These are phyloP conservation scores for Cotesia chilonis DNA, from an alignment of 1,140 invertebrate genomes.

Conservation along the genomic window DNA sequence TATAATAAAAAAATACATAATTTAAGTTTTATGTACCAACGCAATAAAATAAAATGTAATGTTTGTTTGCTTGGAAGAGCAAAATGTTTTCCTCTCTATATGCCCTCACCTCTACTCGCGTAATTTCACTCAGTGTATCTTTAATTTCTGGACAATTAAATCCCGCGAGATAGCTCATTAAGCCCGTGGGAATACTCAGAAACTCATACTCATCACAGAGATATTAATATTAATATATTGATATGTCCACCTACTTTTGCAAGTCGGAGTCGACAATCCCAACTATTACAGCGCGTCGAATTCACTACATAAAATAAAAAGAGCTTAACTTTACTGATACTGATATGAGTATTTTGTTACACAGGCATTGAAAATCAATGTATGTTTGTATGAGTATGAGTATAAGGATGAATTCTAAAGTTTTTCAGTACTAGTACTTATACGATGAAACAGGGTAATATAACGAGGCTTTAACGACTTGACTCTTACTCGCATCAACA, in stretches of 20 bases:
- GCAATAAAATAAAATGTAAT: not conserved
- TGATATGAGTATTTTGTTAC: not conserved
- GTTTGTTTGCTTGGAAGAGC: constrained; percentile 10
- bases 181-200: constrained; percentile 48
- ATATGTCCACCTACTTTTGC: constrained; percentile 37
- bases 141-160: constrained; percentile 47
- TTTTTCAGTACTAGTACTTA: not conserved
- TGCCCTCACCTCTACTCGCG: constrained; percentile 14
- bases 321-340: constrained; percentile 9
- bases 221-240: not conserved
- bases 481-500: constrained; percentile 3
- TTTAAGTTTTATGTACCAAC: no score
- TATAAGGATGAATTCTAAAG: not conserved
- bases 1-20: no score
- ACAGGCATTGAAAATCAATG: not conserved
- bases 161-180: constrained; percentile 54
- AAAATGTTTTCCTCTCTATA: constrained; percentile 23
- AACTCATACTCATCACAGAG: not conserved
- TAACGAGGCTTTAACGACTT: not conserved
- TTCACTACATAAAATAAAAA: constrained; percentile 3
- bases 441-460: not conserved
- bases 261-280: not conserved
- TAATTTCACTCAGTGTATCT: constrained; percentile 35
- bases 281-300: not conserved
- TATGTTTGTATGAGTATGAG: not conserved